phyloP scores from a whole-genome alignment of 2,113 vertebrate genomes.

The Taxidea taxus region DNA sequence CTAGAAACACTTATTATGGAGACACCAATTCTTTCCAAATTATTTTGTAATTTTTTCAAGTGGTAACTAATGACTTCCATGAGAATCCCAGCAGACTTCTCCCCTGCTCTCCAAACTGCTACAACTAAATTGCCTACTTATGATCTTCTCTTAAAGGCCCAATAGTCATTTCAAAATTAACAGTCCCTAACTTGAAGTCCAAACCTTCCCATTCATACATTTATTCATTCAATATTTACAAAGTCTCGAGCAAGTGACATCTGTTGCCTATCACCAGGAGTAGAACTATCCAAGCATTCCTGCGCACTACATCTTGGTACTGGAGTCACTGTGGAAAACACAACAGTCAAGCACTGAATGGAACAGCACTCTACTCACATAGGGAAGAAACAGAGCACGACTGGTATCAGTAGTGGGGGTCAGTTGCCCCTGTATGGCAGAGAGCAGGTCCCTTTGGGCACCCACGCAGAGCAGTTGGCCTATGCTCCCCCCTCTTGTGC shows the following conservation, averaged over 20 bases:
- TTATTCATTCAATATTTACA: not conserved
- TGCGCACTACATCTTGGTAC: not conserved
- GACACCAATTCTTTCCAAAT: slow-evolving; percentile 10
- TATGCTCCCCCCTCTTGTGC: not conserved
- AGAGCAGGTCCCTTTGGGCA: not conserved
- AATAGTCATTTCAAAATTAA: not conserved
- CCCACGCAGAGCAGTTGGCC: not conserved
- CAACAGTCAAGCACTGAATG: not conserved
- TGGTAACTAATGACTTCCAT: not conserved
- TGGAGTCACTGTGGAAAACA: not conserved
- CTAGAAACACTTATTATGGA: not conserved
- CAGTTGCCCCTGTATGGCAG: not conserved
- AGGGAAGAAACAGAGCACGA: not conserved
- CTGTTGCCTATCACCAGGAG: not conserved
- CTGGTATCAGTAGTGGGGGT: not conserved
- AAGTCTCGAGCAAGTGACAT: not conserved
- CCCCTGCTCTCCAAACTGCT: not conserved
- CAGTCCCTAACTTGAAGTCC: not conserved
- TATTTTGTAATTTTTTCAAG: not conserved
- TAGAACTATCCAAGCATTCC: not conserved
- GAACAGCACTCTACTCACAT: not conserved
- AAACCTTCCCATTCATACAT: not conserved
- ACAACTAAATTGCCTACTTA: not conserved
- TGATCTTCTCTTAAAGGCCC: not conserved
- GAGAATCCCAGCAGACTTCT: not conserved